These are phyloP conservation scores for Agonopterix alstromeriana DNA, from an alignment of 2,888 invertebrate genomes.

Conservation along the genomic window DNA sequence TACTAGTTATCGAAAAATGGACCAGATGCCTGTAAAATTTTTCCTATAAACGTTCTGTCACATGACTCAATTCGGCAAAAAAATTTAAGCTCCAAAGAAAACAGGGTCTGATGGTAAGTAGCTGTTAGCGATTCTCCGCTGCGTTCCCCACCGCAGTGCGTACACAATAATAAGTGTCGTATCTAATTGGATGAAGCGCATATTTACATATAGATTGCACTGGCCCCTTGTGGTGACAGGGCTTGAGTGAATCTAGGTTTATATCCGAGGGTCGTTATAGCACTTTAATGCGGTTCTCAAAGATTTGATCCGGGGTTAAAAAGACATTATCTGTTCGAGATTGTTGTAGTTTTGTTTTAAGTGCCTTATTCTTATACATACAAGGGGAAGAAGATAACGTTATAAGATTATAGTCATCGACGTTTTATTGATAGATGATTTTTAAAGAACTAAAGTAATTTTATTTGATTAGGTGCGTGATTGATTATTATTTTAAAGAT, in stretches of 20 bases:
- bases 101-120: no score
- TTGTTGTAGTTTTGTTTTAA: background rate
- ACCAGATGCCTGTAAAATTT: no score
- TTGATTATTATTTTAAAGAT: no score
- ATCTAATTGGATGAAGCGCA: constrained; percentile 52
- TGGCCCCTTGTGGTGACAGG: constrained; percentile 27
- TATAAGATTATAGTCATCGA: background rate
- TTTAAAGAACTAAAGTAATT: no score
- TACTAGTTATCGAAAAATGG: no score
- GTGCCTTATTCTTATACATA: background rate
- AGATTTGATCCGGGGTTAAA: background rate
- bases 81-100: no score
- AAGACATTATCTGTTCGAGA: background rate
- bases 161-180: constrained; percentile 28
- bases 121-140: constrained; percentile 2
- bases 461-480: no score
- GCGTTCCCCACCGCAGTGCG: constrained; percentile 9
- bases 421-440: background rate
- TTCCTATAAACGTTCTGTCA: no score
- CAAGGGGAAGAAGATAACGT: background rate
- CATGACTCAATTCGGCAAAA: no score
- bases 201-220: constrained; percentile 68
- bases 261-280: constrained; percentile 6
- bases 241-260: constrained; percentile 14
- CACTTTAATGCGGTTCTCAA: constrained; percentile 4